Conservation (phyloP, 2,888 invertebrate species). For the Penaeus monodon region DNA sequence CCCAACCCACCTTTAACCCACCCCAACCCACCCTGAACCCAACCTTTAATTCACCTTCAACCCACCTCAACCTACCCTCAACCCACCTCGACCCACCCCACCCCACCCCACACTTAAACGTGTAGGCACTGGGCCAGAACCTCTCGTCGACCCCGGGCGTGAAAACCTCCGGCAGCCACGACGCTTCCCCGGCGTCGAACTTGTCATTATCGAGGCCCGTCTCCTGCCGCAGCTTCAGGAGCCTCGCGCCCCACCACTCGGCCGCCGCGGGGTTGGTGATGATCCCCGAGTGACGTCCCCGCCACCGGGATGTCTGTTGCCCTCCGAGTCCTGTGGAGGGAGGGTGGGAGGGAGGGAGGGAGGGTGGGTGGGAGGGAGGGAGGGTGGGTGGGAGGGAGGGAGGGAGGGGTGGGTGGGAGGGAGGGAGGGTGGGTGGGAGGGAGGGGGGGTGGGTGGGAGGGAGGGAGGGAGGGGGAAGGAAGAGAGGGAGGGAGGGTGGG, state of each 20-base stretch:
- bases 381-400: too few species aligned
- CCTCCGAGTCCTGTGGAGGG: slow-evolving; percentile 51
- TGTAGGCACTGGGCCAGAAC: slow-evolving; percentile 67
- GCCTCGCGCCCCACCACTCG: slow-evolving; percentile 69
- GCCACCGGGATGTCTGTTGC: slow-evolving; percentile 71
- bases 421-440: too few species aligned
- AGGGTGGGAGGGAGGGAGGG: too few species aligned
- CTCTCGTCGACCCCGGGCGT: slow-evolving; percentile 65
- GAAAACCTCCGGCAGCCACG: slow-evolving; percentile 76
- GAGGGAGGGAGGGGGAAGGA: too few species aligned
- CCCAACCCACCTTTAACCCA: too few species aligned
- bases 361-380: background rate
- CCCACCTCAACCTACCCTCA: too few species aligned
- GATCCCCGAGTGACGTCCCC: slow-evolving; percentile 72
- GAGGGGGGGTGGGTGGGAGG: too few species aligned
- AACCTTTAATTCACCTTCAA: too few species aligned
- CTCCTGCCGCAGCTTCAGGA: slow-evolving; percentile 72
- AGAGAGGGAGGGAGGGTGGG: too few species aligned
- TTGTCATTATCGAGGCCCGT: slow-evolving; percentile 82
- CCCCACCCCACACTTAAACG: slow-evolving; percentile 61
- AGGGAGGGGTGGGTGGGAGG: fast-evolving
- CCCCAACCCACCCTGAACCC: too few species aligned
- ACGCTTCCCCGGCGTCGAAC: slow-evolving; percentile 85
- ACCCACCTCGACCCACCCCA: too few species aligned
- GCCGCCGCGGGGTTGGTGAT: slow-evolving; percentile 79